Evolutionary conservation across 2,113 vertebrate species (phyloP).

Genomic region (Dipodomys ordii): DNA sequence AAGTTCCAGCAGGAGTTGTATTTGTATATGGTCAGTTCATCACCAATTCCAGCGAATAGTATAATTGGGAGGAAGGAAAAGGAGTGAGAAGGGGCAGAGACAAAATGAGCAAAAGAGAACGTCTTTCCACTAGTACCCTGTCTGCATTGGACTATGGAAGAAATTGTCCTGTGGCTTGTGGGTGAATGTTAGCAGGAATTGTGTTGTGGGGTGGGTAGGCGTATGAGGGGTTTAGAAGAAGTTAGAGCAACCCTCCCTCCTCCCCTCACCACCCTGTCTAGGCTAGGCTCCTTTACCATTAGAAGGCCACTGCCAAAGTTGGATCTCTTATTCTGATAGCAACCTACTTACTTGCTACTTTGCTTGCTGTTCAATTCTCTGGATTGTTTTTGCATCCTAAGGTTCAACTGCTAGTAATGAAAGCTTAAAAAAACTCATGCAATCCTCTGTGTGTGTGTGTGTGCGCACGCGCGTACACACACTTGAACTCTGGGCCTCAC

Average conservation of each 20-base stretch:
- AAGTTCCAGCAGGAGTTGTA: not conserved
- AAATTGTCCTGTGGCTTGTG: not conserved
- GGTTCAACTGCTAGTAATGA: not conserved
- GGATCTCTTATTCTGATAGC: not conserved
- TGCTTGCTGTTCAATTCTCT: not conserved
- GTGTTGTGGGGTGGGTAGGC: not conserved
- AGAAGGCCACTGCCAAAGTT: not conserved
- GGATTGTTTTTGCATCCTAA: conserved; percentile 1
- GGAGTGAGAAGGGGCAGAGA: not conserved
- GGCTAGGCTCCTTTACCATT: not conserved
- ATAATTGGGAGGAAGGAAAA: not conserved
- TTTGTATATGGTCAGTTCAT: not conserved
- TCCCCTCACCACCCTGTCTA: no score
- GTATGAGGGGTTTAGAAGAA: not conserved
- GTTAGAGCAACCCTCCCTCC: no score
- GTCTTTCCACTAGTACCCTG: not conserved
- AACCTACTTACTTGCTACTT: not conserved
- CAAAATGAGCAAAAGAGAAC: not conserved
- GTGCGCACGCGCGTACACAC: no score
- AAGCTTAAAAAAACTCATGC: not conserved
- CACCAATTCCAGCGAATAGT: not conserved
- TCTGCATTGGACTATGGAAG: not conserved
- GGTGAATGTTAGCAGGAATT: not conserved
- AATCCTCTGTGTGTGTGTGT: no score
- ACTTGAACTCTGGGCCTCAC: no score